phyloP scores from a whole-genome alignment of 2,113 vertebrate species.

The Nothocercus nigrocapillus region DNA sequence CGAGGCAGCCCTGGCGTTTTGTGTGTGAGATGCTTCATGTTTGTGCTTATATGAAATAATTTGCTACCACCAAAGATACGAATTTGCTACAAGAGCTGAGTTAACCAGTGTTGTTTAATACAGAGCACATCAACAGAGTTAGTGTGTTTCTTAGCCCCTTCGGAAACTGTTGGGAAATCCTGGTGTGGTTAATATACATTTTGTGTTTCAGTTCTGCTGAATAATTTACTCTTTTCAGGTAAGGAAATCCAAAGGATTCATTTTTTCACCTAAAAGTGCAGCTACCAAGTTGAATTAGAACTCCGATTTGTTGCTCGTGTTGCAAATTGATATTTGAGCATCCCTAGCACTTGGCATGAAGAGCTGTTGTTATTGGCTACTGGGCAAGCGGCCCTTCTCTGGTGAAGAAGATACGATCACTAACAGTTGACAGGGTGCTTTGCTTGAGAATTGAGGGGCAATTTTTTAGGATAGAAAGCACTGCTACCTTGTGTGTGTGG shows the following conservation, averaged over 20 bases:
- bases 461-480: background rate
- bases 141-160: background rate
- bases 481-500: rapidly evolving
- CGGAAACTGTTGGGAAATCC: background rate
- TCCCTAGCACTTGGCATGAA: background rate
- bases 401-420: background rate
- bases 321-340: background rate
- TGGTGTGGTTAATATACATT: background rate
- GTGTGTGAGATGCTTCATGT: background rate
- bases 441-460: background rate
- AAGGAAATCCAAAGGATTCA: background rate
- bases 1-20: background rate
- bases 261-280: background rate
- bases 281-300: background rate
- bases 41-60: background rate
- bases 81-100: background rate
- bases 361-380: background rate
- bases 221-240: background rate
- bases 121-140: rapidly evolving
- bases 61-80: background rate
- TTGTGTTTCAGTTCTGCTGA: background rate
- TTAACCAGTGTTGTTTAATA: background rate
- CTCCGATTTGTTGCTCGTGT: background rate
- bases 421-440: background rate
- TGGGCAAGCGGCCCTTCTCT: background rate